Percentiles rank a stretch among this genome's conserved stretches.
Evolutionary conservation across 2,797 vertebrate species (phyloP).

Genomic region (Anniella stebbinsi): DNA sequence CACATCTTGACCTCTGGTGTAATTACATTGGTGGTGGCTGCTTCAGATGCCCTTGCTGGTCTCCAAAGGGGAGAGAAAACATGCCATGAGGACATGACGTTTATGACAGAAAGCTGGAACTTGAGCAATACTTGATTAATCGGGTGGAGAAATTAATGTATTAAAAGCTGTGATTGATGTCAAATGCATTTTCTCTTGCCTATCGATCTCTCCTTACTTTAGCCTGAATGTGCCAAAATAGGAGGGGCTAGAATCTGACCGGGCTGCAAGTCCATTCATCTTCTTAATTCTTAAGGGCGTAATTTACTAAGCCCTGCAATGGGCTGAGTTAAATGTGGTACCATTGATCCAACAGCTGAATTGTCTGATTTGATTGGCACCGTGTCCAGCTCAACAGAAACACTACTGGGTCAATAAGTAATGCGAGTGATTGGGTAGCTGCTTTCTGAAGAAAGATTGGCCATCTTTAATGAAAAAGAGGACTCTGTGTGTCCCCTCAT

Average conservation of each 20-base stretch:
- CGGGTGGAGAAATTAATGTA: constrained; percentile 77
- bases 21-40: no score
- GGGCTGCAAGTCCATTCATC: constrained; percentile 67
- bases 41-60: neutral
- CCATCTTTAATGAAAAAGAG: constrained; percentile 51
- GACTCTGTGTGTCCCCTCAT: neutral
- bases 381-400: constrained; percentile 68
- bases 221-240: constrained; percentile 62
- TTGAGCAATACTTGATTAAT: constrained; percentile 77
- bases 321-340: constrained; percentile 71
- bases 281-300: constrained; percentile 74
- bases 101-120: constrained; percentile 68
- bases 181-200: constrained; percentile 72
- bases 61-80: constrained; percentile 24
- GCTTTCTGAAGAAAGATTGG: constrained; percentile 69
- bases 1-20: neutral
- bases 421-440: constrained; percentile 67
- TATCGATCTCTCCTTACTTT: constrained; percentile 70
- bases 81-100: neutral
- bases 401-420: constrained; percentile 67
- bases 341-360: constrained; percentile 74
- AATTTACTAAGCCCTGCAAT: constrained; percentile 72
- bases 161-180: constrained; percentile 75
- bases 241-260: constrained; percentile 27
- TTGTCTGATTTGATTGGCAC: constrained; percentile 76